Evolutionary conservation across 2,888 invertebrate species (phyloP).

Genomic region (Eristalinus sepulchralis): DNA sequence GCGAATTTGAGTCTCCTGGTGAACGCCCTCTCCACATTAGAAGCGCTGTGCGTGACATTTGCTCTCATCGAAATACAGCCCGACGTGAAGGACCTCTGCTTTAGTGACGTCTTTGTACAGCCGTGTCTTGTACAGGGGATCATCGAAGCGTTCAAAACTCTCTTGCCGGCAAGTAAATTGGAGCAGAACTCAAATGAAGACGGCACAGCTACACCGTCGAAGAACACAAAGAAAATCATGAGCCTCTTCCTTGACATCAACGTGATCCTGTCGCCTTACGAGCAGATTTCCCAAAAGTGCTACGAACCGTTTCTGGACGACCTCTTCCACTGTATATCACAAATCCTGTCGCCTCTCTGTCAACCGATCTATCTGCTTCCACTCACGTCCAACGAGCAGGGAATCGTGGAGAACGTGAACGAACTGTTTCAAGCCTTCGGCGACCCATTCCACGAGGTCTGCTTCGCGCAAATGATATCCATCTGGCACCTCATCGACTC

Average conservation of each 20-base stretch:
- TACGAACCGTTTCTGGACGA: slow-evolving; percentile 74
- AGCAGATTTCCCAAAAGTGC: slow-evolving; percentile 75
- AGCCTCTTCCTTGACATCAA: slow-evolving; percentile 80
- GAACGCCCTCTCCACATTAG: slow-evolving; percentile 84
- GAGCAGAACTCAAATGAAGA: slow-evolving; percentile 64
- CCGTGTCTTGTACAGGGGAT: slow-evolving; percentile 77
- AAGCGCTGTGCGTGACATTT: slow-evolving; percentile 82
- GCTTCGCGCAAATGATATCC: slow-evolving; percentile 75
- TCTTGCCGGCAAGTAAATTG: slow-evolving; percentile 72
- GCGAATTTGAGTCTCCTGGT: slow-evolving; percentile 84
- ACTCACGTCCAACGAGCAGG: slow-evolving; percentile 77
- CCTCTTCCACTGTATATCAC: slow-evolving; percentile 76
- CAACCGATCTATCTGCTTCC: slow-evolving; percentile 77
- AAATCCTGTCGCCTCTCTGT: slow-evolving; percentile 77
- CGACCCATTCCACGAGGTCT: slow-evolving; percentile 78
- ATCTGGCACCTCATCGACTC: slow-evolving; percentile 76
- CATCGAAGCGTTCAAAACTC: slow-evolving; percentile 78
- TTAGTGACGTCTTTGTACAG: slow-evolving; percentile 77
- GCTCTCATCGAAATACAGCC: slow-evolving; percentile 76
- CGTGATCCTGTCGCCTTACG: slow-evolving; percentile 78
- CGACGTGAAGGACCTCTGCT: slow-evolving; percentile 73
- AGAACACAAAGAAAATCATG: slow-evolving; percentile 77
- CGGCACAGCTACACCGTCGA: slow-evolving; percentile 73
- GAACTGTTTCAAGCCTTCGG: slow-evolving; percentile 78
- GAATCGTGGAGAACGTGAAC: slow-evolving; percentile 78